Evolutionary conservation across 1,140 invertebrate genomes (phyloP), one percentile per base, ranked within the genome.

Genomic region (Plectrocnemia conspersa): DNA sequence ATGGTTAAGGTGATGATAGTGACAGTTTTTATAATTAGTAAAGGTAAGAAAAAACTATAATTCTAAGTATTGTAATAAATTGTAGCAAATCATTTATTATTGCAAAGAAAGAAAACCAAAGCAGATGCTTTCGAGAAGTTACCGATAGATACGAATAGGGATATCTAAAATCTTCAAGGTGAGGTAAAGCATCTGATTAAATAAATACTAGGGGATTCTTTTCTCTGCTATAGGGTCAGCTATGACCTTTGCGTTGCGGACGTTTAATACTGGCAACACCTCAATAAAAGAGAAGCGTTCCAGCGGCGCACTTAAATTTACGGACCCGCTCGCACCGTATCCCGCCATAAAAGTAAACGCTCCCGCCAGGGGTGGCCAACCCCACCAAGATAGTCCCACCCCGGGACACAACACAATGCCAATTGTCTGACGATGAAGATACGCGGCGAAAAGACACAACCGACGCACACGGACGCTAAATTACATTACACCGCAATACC

Each of bases 261-360:
- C 15, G 18, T 38, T 38, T 9, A 38, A 38, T 38, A 38, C 35
- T 10, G 15, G 35, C 35, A 38, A 38, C 35, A 38, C 35, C 35
- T 38, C 35, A 38, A 38, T 38, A 38, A 38, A 38, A 38, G 35
- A 13, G 35, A 38, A 38, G 18, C 35, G 35, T 38, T 13, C 35
- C 11, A 38, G 35, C 35, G 35, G 35, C 7, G 35, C 35, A 38
- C 35, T 38, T 38, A 38, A 38, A 38, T 38, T 38, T 38, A 38
- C 15, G 35, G 7, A 5, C 35, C 35, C 18, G 10, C 35, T 38
- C 35, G 35, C 35, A 16, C 35, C 35, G 18, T 38, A 7, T 38
- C 35, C 35, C 18, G 10, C 35, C 35, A 38, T 38, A 38, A 38
- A 38, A 38, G 35, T 38, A 38, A 38, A 38, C 35, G 35, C 35